These are phyloP conservation scores for Drosophila bocqueti DNA, from an alignment of 1,140 invertebrate species.

Conservation along the genomic window DNA sequence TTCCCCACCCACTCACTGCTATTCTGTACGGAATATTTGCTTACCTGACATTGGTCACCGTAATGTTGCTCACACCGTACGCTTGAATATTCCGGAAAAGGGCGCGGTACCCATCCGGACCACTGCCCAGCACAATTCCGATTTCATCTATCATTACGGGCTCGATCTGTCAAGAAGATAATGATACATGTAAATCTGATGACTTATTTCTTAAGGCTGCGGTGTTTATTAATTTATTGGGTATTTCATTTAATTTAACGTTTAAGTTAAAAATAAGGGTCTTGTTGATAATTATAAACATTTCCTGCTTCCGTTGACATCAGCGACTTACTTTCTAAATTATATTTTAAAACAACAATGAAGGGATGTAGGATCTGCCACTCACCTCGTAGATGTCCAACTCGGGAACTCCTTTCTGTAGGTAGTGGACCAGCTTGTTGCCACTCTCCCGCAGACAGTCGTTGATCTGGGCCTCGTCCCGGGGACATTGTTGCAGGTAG, in stretches of 20 bases:
- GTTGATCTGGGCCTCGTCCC: conserved; percentile 89
- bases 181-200: background rate
- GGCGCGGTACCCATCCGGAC: conserved; percentile 91
- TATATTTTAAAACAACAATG: background rate
- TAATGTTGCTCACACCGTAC: conserved; percentile 91
- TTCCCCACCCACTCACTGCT: no score
- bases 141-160: conserved; percentile 92
- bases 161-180: conserved; percentile 86
- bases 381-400: conserved; percentile 87
- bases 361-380: background rate
- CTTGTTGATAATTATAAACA: background rate
- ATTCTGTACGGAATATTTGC: conserved; percentile 10
- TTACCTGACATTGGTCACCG: conserved; percentile 91
- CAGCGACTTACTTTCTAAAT: background rate
- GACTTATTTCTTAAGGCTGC: background rate
- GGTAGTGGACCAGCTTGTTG: conserved; percentile 89
- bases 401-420: conserved; percentile 89
- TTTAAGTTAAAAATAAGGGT: background rate
- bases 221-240: no score
- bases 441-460: conserved; percentile 89
- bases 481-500: conserved; percentile 89
- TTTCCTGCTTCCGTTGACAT: background rate
- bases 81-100: conserved; percentile 92
- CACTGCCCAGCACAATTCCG: conserved; percentile 90
- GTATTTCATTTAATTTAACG: background rate